Evolutionary conservation across 2,797 vertebrate species (phyloP).

Genomic region (Acridotheres tristis): DNA sequence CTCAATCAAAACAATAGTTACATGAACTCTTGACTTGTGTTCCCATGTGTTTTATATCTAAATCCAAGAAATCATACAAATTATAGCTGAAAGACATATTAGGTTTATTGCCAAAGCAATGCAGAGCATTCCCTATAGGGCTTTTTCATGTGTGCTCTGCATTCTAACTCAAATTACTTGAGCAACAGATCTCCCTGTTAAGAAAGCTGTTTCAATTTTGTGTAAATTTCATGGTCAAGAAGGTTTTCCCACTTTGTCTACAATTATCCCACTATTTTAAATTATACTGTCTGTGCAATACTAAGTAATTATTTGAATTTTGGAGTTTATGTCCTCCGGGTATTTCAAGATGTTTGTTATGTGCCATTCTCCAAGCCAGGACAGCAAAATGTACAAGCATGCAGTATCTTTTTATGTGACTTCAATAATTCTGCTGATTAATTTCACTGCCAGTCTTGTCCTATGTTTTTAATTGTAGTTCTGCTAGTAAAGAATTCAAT

Average conservation of each 20-base stretch:
- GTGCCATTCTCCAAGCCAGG: background rate
- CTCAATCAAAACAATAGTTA: background rate
- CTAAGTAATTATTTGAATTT: background rate
- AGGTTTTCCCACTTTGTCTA: background rate
- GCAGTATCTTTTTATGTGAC: background rate
- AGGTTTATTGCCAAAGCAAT: slow-evolving; percentile 22
- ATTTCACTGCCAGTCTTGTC: background rate
- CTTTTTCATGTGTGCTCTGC: background rate
- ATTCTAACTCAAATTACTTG: slow-evolving; percentile 18
- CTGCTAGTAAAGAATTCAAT: background rate
- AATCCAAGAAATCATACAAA: slow-evolving; percentile 33
- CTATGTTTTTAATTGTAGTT: background rate
- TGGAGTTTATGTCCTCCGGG: background rate
- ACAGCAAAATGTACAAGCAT: background rate
- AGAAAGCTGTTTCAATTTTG: background rate
- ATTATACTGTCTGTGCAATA: background rate
- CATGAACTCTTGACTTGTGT: background rate
- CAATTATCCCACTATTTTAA: background rate
- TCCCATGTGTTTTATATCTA: background rate
- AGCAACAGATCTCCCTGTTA: background rate
- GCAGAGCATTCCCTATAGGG: background rate
- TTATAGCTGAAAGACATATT: background rate
- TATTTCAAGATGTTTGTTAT: background rate
- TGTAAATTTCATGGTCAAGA: background rate
- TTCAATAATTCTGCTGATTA: background rate